Evolutionary conservation across 2,113 vertebrate genomes (phyloP).

Genomic region (Rhinoderma darwinii): DNA sequence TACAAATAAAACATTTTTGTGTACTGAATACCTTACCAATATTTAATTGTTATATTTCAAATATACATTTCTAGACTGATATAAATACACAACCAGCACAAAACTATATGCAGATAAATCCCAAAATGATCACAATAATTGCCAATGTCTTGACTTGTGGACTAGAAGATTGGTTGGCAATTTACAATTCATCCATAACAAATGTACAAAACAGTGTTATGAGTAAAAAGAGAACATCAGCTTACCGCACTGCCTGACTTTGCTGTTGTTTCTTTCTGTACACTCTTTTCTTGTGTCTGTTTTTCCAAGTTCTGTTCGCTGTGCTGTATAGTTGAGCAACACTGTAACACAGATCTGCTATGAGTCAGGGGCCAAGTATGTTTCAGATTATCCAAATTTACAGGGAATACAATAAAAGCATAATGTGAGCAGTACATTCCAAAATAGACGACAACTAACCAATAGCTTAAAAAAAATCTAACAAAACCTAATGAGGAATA

Average conservation of each 20-base stretch:
- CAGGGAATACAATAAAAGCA: slow-evolving; percentile 59
- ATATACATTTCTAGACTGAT: not conserved
- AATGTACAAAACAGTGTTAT: not conserved
- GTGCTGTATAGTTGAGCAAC: slow-evolving; percentile 64
- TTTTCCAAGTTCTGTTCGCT: slow-evolving; percentile 63
- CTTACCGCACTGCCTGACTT: slow-evolving; percentile 62
- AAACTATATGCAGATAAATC: not conserved
- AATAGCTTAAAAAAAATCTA: not conserved
- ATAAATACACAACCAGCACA: not conserved
- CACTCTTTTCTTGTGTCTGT: slow-evolving; percentile 59
- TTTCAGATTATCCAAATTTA: slow-evolving; percentile 63
- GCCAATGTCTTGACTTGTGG: not conserved
- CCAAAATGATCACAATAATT: not conserved
- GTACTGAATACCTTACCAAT: too few species aligned
- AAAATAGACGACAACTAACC: not conserved
- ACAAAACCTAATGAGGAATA: not conserved
- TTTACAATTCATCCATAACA: not conserved
- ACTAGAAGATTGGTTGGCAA: not conserved
- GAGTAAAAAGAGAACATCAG: not conserved
- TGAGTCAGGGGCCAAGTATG: slow-evolving; percentile 72
- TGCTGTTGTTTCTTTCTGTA: slow-evolving; percentile 61
- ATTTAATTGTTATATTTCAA: too few species aligned
- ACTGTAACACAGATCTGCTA: slow-evolving; percentile 63
- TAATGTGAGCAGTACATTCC: slow-evolving; percentile 54
- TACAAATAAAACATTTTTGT: not conserved